Evolutionary conservation across 1,140 invertebrate genomes (phyloP), one percentile per base, ranked within the genome.

Genomic region (Drosophila suzukii): DNA sequence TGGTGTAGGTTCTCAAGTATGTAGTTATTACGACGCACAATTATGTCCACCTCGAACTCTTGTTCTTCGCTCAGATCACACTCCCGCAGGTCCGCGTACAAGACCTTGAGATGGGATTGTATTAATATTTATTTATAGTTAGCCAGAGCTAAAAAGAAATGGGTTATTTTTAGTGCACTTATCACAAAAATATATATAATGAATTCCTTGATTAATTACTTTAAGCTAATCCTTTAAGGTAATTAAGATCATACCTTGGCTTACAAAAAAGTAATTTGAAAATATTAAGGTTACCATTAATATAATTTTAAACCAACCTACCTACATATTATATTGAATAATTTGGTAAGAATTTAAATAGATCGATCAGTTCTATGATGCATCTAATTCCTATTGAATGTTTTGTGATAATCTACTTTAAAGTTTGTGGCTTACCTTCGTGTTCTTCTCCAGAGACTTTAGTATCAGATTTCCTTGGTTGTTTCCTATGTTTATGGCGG

Each of bases 21-120:
- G 27, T 76, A 88, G 4, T 77, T 73, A 49, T 92, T 92, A 1
- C 91, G 76, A 4, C 85, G 55, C 24, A 91, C 11, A n/a, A 91
- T 62, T 0, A 91, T 30, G 20, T 85, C 76, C 17, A 74, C 72
- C 36, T 92, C 88, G 8, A 72, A 74, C 55, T 91, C 88, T 17
- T 72, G 44, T 2, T 89, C 68, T 0, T 7, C 0, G 27, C 34
- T 47, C 15, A 92, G 10, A 0, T 63, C 62, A 32, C 91, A 92
- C 15, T 47, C 81, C 8, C 81, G 78, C 34, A 73, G 83, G 39
- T 91, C 79, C 6, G 86, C 50, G 8, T 81, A 46, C 2, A 68
- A 11, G n/a, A 68, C 2, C 65, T 68, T n/a, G 6, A 6, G 4
- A 5, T 2, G 7, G 4, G 0, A 17, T 20, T n/a, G 7, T 8